Base-by-base conservation (phyloP, 2,113 vertebrate species). In the Parotia lawesii region DNA sequence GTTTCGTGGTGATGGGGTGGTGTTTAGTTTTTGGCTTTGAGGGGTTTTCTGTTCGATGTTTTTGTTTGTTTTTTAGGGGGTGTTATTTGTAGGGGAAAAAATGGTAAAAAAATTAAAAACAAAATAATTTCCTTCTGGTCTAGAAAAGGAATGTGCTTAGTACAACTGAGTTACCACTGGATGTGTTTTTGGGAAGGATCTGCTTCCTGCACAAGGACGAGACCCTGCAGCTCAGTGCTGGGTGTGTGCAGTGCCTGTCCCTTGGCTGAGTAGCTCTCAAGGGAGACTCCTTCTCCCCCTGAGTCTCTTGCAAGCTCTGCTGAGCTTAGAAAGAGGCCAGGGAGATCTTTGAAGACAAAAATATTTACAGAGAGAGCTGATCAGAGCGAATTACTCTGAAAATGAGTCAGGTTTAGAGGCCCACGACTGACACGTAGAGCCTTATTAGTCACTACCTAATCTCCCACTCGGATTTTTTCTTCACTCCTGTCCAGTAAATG, bases 1-100 rank as follows among this genome's bases (percentile, higher is more conserved):
- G 6, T 74, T 88, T 74, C 0, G 0, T 23, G 50, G 56, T 37
- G 15, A 24, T 15, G 10, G 16, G 15, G 10, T 11, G 2, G 5
- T 45, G 18, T 64, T 81, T 17, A 17, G 35, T 2, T 56, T 75
- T 44, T 38, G 33, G 13, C 8, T 57, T 67, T 56, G 29, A 16
- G 17, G 31, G 19, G 5, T 75, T 54, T 22, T 45, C 14, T 27
- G 10, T 11, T 65, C 28, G 47, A 7, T 21, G 21, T 28, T 47
- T 84, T 18, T 23, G 3, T 9, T 42, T 35, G 7, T 1, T 19
- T 80, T 81, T 51, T 23, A 12, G 5, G 17, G 6, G 3, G 1
- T 9, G 1, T 29, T 80, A 57, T 40, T 85, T 79, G 12, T 75
- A 11, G 12, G 33, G 33, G 4, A 25, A 6, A 24, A 35, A 37